Base-by-base conservation (phyloP, 2,888 invertebrate genomes). In the Cheilosia urbana region DNA sequence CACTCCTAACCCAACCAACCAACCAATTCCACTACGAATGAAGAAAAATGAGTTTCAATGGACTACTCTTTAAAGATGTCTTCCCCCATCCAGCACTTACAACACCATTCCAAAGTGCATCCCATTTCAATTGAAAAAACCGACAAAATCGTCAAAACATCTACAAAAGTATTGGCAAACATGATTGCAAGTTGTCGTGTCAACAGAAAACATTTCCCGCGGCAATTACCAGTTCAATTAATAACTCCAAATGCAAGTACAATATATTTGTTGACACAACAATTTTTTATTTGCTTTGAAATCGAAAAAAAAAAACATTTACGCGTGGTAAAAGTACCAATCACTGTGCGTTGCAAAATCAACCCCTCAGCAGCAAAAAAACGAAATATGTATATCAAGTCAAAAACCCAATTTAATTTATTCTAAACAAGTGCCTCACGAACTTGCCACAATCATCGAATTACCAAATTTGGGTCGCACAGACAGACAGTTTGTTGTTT, bases 361-460 rank as follows among this genome's bases (percentile, higher is more conserved):
- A 62, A 30, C 42, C 62, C 55, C 51, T 47, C 4, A 24, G 51
- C 51, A n/a, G 40, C 17, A n/a, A 24, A 53, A 51, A 57, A 58
- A n/a, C n/a, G 42, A 57, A 53, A 19, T 58, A 65, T 34, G 15
- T n/a, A n/a, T n/a, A n/a, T n/a, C n/a, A n/a, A n/a, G n/a, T 19
- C 34, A 40, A 21, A 30, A 42, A n/a, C 17, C 40, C 42, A 69
- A 69, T 81, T 62, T 83, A 75, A 83, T 73, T 79, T 84, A 79
- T 72, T 71, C 72, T 65, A 75, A 69, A 40, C 79, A 80, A 80
- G 85, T 71, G 49, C 80, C 68, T 51, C 76, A 80, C 81, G 68
- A 85, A 85, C 81, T 81, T 77, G 81, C 81, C 85, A 72, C 81
- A 62, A 81, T 85, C 37, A 85, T 85, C 76, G 81, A 81, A 77